A percentile compares a stretch with the other conserved stretches of the same genome.
These are phyloP conservation scores for Festucalex cinctus DNA, from an alignment of 2,113 vertebrate genomes.

Conservation along the genomic window DNA sequence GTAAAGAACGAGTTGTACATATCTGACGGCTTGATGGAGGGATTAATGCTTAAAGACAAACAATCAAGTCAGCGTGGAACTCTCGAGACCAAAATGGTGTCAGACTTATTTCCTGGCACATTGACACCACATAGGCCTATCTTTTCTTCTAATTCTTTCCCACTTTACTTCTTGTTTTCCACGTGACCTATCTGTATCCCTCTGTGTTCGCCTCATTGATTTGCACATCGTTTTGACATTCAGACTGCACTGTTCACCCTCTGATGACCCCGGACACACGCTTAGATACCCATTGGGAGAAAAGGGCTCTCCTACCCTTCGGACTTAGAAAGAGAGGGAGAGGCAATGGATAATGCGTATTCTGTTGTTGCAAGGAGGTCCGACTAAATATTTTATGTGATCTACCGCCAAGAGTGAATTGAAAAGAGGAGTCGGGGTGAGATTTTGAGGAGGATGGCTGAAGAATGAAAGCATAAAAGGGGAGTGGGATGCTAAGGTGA, in stretches of 20 bases:
- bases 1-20: conserved; percentile 47
- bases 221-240: conserved; percentile 39
- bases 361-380: conserved; percentile 52
- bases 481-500: conserved; percentile 5
- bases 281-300: conserved; percentile 20
- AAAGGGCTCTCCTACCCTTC: conserved; percentile 31
- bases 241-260: conserved; percentile 25
- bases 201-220: conserved; percentile 19
- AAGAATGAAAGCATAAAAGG: conserved; percentile 19
- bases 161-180: conserved; percentile 8
- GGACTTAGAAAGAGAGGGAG: conserved; percentile 9
- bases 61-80: neutral
- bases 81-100: conserved; percentile 23
- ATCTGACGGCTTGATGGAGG: conserved; percentile 12
- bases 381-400: conserved; percentile 74
- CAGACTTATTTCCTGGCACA: conserved; percentile 41
- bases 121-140: conserved; percentile 35
- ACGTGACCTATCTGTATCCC: conserved; percentile 23
- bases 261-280: conserved; percentile 34
- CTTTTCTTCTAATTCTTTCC: conserved; percentile 1
- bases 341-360: neutral
- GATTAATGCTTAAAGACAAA: conserved; percentile 14
- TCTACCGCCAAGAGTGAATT: conserved; percentile 53
- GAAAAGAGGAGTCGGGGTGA: conserved; percentile 62
- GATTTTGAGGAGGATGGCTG: conserved; percentile 48